Evolutionary conservation across 2,797 vertebrate species (phyloP), one percentile per base, ranked within the genome.

Genomic region (Sebastes steindachneri): DNA sequence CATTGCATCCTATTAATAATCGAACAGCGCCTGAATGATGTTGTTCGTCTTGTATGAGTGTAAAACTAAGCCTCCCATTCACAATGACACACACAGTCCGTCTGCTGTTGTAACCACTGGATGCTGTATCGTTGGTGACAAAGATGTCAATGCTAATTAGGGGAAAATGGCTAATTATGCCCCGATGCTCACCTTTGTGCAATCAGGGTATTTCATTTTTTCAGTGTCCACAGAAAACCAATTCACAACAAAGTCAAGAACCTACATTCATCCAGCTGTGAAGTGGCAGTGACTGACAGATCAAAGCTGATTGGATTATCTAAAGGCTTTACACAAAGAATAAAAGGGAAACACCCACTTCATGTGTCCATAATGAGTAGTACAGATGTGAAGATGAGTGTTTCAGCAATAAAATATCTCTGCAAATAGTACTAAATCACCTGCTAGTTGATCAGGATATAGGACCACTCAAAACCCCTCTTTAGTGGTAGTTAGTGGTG

Each of bases 1-100:
- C 63, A 81, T 83, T 48, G 77, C 35, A 73, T 78, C 51, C 68
- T 78, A 79, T 84, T 85, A 85, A 83, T 89, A 83, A 83, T 85
- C 74, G 60, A 87, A 84, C 15, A 26, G 15, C 51, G 29, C 31
- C 51, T 58, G 73, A 76, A 83, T 76, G 55, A 63, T 76, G 53
- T 55, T 8, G 55, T 73, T 73, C 3, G 25, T 79, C 58, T 65
- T 28, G 31, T 70, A 19, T 45, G 25, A 76, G 58, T 58, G 54
- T 75, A 54, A 75, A 73, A 76, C 48, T 58, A 6, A 57, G 55
- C 62, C 26, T 75, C 19, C 64, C 28, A 54, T 84, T 78, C 58
- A 68, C n/a, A 77, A 29, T 63, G 68, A 81, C 48, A 58, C 41
- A 37, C 53, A 37, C 35, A 74, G 15, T 84, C 21, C 62, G 35